Evolutionary conservation across 2,888 invertebrate genomes (phyloP), one percentile per base, ranked within the genome.

Genomic region (Sylvicola cinctus): DNA sequence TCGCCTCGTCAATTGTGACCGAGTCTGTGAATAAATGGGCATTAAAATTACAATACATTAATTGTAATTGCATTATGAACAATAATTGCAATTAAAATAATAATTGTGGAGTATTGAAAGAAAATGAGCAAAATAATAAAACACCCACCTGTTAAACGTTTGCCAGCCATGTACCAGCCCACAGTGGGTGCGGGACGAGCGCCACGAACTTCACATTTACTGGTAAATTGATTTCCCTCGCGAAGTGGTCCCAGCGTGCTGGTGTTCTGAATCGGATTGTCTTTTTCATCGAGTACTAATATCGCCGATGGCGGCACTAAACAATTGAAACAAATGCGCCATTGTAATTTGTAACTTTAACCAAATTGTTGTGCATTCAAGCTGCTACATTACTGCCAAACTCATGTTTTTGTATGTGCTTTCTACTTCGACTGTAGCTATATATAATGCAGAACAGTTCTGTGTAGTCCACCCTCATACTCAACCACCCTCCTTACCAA

Each of bases 161-260:
- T 64, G 29, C 68, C 70, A 44, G 76, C 77, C 52, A 83, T 81
- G 63, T 70, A 83, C 88, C 88, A 90, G 40, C 70, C 69, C 38
- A 90, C 74, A 43, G 67, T 68, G 2, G 90, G 87, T 41, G 78
- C 74, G 0, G 90, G 90, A 44, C 84, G 79, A 31, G 87, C 87
- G 32, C 77, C 77, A 29, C 67, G 67, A 34, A 84, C 81, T 30
- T 51, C 48, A 40, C 58, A 58, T 25, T 49, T 50, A 31, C 50
- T 48, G 44, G 50, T 53, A 23, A 58, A 44, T 42, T 43, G 49
- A 37, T 54, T 50, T 4, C 58, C 49, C 46, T 59, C 59, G 41
- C 54, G 53, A 44, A 58, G 48, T 42, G 57, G 57, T 35, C 58
- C 58, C 36, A 60, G 45, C 42, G 50, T 44, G 39, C 52, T 50